Base-by-base conservation (phyloP, 1,140 invertebrate genomes). In the Bombus terrestris region DNA sequence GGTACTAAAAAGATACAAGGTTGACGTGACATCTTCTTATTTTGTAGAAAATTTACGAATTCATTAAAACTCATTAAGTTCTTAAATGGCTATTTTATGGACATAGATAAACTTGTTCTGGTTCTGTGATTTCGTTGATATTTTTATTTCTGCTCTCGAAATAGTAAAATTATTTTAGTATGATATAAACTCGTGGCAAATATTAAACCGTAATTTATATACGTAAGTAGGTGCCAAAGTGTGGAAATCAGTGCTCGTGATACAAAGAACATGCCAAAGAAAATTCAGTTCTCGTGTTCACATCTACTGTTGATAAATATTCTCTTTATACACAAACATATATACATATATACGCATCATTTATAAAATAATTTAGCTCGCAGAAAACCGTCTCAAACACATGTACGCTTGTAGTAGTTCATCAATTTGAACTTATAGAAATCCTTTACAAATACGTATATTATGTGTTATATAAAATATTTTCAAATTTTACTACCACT, bases 241-340 rank as follows among this genome's bases (percentile, higher is more conserved):
- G 41, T 37, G 13, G 32, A 47, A 53, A 32, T 53, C 53, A 13
- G 18, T 72, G 13, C 79, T 81, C 47, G 53, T 74, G 59, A 75
- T 76, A 35, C 28, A 13, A 9, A 39, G 32, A 47, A 32, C 32
- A 53, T 83, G 81, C 72, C 81, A 83, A 74, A 22, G n/a, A 4
- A 62, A 81, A 76, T 76, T 66, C 59, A 47, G 4, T 47, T 47
- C 28, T 32, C 2, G 41, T 43, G 41, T 35, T 74, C 13, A 8
- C 28, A 37, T 47, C 66, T 82, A 64, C 37, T 83, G 18, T 53
- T 66, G 15, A 82, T 15, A 75, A 82, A 82, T 75, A 82, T 28
- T 32, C 4, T 39, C 13, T 13, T 25, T 59, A 39, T 41, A 35
- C 6, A 25, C 22, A 53, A 10, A 74, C 6, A 75, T 10, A n/a